Percentiles rank a stretch among this genome's conserved stretches.
Evolutionary conservation across 2,113 vertebrate genomes (phyloP).

Genomic region (Gymnobelideus leadbeateri): DNA sequence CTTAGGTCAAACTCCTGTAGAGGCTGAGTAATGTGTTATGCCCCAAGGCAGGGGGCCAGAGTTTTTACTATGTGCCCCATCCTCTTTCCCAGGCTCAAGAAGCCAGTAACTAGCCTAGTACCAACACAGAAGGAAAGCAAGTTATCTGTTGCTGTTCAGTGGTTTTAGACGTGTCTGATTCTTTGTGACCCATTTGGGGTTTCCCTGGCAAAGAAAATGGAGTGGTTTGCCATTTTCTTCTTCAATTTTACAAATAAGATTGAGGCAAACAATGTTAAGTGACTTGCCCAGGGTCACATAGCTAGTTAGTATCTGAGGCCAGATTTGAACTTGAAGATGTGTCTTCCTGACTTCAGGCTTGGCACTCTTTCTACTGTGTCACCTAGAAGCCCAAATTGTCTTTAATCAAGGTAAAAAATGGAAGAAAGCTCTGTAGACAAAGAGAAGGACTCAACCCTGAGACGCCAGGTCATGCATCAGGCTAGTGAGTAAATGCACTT

Average conservation of each 20-base stretch:
- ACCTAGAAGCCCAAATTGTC: neutral
- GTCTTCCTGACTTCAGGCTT: neutral
- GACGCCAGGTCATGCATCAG: neutral
- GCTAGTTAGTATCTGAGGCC: neutral
- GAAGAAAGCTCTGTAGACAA: neutral
- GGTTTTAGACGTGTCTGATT: neutral
- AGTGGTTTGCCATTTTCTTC: neutral
- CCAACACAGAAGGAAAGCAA: neutral
- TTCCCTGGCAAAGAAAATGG: neutral
- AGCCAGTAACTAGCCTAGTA: neutral
- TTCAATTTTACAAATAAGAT: neutral
- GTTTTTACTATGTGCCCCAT: neutral
- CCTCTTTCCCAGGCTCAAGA: neutral
- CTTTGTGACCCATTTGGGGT: neutral
- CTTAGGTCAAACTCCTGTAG: neutral
- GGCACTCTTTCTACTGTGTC: neutral
- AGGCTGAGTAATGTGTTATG: neutral
- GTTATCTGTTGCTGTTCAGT: neutral
- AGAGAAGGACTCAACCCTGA: neutral
- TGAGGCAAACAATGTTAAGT: neutral
- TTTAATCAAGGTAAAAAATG: neutral
- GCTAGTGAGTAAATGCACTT: constrained; percentile 69
- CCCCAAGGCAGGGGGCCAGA: neutral
- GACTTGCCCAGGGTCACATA: neutral
- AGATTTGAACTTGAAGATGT: neutral